Evolutionary conservation across 2,797 vertebrate species (phyloP), one percentile per base, ranked within the genome.

Genomic region (Chelidonichthys spinosus): DNA sequence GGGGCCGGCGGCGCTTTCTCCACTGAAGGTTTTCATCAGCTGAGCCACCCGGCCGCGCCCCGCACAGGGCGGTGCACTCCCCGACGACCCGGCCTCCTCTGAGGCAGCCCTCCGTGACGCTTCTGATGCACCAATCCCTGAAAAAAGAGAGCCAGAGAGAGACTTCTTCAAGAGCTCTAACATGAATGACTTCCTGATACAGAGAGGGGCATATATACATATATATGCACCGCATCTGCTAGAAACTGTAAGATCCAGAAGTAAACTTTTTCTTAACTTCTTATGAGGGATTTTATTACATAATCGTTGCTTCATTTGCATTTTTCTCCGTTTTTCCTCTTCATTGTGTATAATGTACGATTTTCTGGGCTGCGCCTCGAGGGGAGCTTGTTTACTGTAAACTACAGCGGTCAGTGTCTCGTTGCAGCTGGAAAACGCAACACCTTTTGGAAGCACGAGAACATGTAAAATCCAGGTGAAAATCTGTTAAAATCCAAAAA

Each of bases 11-110:
- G 71, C 0, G 50, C 5, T 65, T 14, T 91, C 84, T 0, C 33
- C 54, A 15, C 82, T 93, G 68, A 95, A 95, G 78, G 85, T 93
- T 86, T 94, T 95, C 93, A 92, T 93, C 70, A 95, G 91, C 87
- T 94, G 90, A 60, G 94, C 94, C 74, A 95, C 95, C 0, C 94
- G 91, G 52, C 95, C 93, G 3, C 89, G 91, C 70, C 93, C 92
- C 10, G 85, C 59, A 14, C 81, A 74, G 39, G 56, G n/a, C 1
- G 84, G 44, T 2, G 71, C 33, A 4, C 40, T 75, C 68, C 73
- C 71, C 7, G 86, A 63, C 6, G 76, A 73, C 11, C 58, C 65
- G 3, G 76, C 55, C 6, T 86, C 83, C 59, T 61, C 59, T 0
- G 63, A 49, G 37, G 66, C 55, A 1, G 78, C 55, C 42, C 81